A percentile compares a stretch with the other conserved stretches of the same genome.
Conservation (phyloP, 2,888 invertebrate genomes). For the Acrobasis repandana region DNA sequence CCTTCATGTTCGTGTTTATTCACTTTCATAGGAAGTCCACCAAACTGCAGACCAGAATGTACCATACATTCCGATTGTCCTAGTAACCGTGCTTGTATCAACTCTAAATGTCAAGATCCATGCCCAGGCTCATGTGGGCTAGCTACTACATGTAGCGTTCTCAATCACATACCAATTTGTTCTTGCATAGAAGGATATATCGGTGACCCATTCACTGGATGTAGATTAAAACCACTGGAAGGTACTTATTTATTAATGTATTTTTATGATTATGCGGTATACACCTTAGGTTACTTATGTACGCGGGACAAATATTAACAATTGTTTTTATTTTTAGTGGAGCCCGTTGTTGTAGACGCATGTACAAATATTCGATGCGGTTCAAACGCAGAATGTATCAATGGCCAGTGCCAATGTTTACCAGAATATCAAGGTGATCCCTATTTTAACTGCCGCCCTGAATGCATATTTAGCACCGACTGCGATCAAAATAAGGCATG, state of each 20-base stretch:
- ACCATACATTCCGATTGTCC: slow-evolving; percentile 89
- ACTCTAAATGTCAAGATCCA: slow-evolving; percentile 89
- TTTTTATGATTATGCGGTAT: neutral
- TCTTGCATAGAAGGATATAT: slow-evolving; percentile 87
- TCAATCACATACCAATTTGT: slow-evolving; percentile 90
- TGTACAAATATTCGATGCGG: slow-evolving; percentile 89
- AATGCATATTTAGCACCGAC: slow-evolving; percentile 90
- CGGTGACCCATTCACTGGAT: slow-evolving; percentile 88
- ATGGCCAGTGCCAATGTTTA: slow-evolving; percentile 87
- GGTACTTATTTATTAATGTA: slow-evolving; percentile 53
- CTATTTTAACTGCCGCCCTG: slow-evolving; percentile 88
- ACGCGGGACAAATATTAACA: neutral
- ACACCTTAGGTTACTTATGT: neutral
- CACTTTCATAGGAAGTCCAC: slow-evolving; percentile 87
- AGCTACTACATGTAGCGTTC: slow-evolving; percentile 84
- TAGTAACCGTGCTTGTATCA: slow-evolving; percentile 88
- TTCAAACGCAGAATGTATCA: slow-evolving; percentile 84
- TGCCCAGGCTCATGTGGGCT: slow-evolving; percentile 90
- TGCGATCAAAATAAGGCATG: slow-evolving; percentile 88
- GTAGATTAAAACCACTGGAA: slow-evolving; percentile 77
- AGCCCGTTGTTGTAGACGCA: slow-evolving; percentile 76
- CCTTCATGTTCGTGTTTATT: slow-evolving; percentile 86
- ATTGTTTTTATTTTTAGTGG: slow-evolving; percentile 43
- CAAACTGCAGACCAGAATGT: slow-evolving; percentile 87
- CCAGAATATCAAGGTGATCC: slow-evolving; percentile 90